Percentiles rank a stretch among this genome's conserved stretches.
phyloP scores from a whole-genome alignment of 23 tunicate species.

The Ciona savignyi region DNA sequence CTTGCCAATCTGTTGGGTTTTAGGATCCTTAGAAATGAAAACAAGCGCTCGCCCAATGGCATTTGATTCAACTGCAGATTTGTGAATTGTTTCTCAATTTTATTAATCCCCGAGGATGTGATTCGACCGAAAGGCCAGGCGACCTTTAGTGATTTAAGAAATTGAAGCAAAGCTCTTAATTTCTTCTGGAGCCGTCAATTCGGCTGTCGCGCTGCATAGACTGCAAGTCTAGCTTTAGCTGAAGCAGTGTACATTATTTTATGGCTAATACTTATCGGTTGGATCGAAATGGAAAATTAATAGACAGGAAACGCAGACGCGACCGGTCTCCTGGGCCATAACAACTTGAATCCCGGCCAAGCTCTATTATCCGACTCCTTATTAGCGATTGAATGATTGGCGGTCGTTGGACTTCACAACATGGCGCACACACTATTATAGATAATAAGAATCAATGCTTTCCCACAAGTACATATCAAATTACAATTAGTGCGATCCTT shows the following conservation, averaged over 20 bases:
- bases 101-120: too few species aligned
- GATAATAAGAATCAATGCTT: too few species aligned
- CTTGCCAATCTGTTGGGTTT: not conserved
- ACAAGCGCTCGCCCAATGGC: not conserved
- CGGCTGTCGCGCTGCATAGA: not conserved
- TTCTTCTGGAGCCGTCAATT: not conserved
- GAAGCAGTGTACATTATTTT: not conserved
- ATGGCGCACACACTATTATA: too few species aligned
- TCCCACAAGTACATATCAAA: not conserved
- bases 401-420: too few species aligned
- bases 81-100: not conserved
- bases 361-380: not conserved
- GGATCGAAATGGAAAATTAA: not conserved
- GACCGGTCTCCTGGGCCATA: not conserved
- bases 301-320: not conserved
- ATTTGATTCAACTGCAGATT: not conserved
- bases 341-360: not conserved
- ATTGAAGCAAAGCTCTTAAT: not conserved
- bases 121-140: too few species aligned
- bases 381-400: slow-evolving; percentile 1
- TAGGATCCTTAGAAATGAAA: not conserved
- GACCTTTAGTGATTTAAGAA: too few species aligned
- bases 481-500: not conserved
- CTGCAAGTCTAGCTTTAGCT: not conserved
- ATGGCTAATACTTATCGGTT: not conserved